Conservation (phyloP, 2,113 vertebrate species). For the Protomyctophum bolini region DNA sequence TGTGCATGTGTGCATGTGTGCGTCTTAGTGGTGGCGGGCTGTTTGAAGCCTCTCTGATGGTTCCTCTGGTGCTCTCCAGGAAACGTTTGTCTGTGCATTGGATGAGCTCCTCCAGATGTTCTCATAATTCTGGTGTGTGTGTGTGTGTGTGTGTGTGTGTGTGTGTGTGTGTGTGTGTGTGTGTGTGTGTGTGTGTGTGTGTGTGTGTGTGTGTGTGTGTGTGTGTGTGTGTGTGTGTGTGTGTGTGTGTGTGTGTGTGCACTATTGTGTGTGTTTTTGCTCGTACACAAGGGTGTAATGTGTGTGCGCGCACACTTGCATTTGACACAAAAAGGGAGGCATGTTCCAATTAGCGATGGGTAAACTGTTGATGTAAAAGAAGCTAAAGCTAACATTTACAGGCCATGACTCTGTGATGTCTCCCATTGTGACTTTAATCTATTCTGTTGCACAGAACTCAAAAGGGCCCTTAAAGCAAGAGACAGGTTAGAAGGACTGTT, state of each 20-base stretch:
- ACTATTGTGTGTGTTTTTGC: too few species aligned
- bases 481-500: constrained; percentile 50
- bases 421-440: constrained; percentile 65
- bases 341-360: constrained; percentile 75
- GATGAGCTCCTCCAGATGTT: constrained; percentile 79
- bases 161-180: constrained; percentile 26
- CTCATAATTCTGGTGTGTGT: constrained; percentile 55
- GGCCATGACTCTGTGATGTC: constrained; percentile 68
- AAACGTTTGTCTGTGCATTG: constrained; percentile 72
- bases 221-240: constrained; percentile 10
- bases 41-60: constrained; percentile 70
- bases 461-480: constrained; percentile 47
- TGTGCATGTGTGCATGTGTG: constrained; percentile 30
- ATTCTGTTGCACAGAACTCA: constrained; percentile 44
- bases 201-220: constrained; percentile 1
- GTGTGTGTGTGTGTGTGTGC: constrained; percentile 37
- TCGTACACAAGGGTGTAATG: not conserved
- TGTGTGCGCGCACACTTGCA: too few species aligned
- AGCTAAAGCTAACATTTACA: constrained; percentile 79
- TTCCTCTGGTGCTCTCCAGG: constrained; percentile 72
- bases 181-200: constrained; percentile 7
- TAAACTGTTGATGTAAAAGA: constrained; percentile 79
- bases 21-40: constrained; percentile 39
- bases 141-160: constrained; percentile 10
- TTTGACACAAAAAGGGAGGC: constrained; percentile 20